Conservation (phyloP, 2,113 vertebrate species). For the Chinchilla lanigera region DNA sequence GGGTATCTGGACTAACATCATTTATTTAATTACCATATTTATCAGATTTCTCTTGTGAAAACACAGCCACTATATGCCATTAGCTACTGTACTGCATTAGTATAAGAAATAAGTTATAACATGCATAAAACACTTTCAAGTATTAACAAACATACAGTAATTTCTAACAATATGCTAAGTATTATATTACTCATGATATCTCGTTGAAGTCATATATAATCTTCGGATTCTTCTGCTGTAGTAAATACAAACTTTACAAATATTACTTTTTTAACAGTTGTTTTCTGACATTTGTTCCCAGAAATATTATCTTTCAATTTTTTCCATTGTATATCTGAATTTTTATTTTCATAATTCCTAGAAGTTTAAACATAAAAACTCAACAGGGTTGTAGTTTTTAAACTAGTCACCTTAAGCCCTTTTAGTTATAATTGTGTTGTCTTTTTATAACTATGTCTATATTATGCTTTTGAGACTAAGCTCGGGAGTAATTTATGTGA, state of each 20-base stretch:
- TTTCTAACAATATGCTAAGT: background rate
- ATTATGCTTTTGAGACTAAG: conserved; percentile 64
- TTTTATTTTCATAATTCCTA: background rate
- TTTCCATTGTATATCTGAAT: background rate
- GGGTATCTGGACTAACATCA: background rate
- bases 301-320: background rate
- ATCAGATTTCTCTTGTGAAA: background rate
- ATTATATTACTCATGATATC: background rate
- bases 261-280: background rate
- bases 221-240: background rate
- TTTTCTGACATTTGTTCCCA: background rate
- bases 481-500: conserved; percentile 1
- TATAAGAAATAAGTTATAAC: background rate
- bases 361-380: conserved; percentile 45
- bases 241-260: background rate
- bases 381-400: background rate
- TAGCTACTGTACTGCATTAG: background rate
- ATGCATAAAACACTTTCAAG: background rate
- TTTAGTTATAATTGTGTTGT: conserved; percentile 23
- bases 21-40: background rate
- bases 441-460: conserved; percentile 49
- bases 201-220: background rate
- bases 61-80: background rate
- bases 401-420: background rate
- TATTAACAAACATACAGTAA: background rate